Evolutionary conservation across 2,797 vertebrate genomes (phyloP).

Genomic region (Euthynnus affinis): DNA sequence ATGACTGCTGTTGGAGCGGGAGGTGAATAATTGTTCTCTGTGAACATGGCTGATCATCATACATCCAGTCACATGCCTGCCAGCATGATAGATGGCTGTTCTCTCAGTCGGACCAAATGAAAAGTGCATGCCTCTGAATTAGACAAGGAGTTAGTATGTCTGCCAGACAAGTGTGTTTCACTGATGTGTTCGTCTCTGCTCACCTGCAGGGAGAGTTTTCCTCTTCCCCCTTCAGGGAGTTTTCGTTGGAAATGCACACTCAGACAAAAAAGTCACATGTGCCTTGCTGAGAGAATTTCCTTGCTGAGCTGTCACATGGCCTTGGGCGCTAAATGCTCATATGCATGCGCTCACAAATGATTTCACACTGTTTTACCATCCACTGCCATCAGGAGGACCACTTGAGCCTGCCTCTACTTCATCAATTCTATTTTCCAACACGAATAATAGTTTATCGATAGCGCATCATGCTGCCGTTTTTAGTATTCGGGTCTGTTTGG

Average conservation of each 20-base stretch:
- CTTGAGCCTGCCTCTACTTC: background rate
- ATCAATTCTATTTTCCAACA: background rate
- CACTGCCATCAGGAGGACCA: conserved; percentile 3
- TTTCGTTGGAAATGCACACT: conserved; percentile 32
- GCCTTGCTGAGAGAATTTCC: conserved; percentile 36
- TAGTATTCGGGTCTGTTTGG: background rate
- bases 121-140: conserved; percentile 58
- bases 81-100: conserved; percentile 67
- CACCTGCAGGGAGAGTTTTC: conserved; percentile 53
- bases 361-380: conserved; percentile 1
- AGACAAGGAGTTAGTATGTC: conserved; percentile 54
- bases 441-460: background rate
- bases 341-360: conserved; percentile 17
- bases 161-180: conserved; percentile 49
- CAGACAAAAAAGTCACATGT: conserved; percentile 42
- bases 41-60: conserved; percentile 56
- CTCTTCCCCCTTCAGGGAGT: conserved; percentile 23
- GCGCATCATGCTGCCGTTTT: background rate
- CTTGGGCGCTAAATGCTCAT: conserved; percentile 6
- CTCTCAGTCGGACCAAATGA: conserved; percentile 61
- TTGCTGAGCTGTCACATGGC: conserved; percentile 37
- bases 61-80: conserved; percentile 70
- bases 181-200: conserved; percentile 46
- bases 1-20: conserved; percentile 47
- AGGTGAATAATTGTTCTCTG: conserved; percentile 58